Evolutionary conservation across 2,797 vertebrate species (phyloP), one percentile per base, ranked within the genome.

Genomic region (Esox lucius): DNA sequence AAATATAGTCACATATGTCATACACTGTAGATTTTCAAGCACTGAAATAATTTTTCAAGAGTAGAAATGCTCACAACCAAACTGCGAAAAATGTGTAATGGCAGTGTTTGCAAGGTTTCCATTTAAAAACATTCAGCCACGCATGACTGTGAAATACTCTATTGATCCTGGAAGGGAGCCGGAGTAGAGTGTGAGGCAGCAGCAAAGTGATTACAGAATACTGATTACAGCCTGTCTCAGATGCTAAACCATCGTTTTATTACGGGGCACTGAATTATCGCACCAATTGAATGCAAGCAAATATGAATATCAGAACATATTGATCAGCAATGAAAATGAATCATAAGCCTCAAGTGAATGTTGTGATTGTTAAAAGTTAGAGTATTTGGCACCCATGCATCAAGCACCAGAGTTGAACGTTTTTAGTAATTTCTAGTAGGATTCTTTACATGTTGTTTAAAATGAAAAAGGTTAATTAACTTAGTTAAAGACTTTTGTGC

Each of bases 121-220:
- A 24, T 61, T 61, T 61, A 12, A 61, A 61, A 61, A 24, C n/a
- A 46, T 48, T 42, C 31, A 26, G 75, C 48, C 70, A 42, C 39
- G 62, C 19, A 48, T 71, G 46, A 51, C 69, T 66, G 46, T 65
- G 35, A 70, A 74, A 74, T 70, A 59, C 22, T n/a, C 42, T 74
- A 78, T 78, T 53, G 77, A 74, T 78, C 68, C 49, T 56, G 53
- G 19, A 8, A 22, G 56, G 35, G n/a, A 49, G 66, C 39, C 28
- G 22, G 53, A 61, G 66, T 28, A 26, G 17, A 22, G 26, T 65
- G 56, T 26, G 59, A 42, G 15, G 15, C 16, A 16, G 24, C 12
- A 15, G 22, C 8, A 22, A 33, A 28, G 62, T 33, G 62, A 65
- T 65, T 33, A 66, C 48, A 72, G 26, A 67, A 66, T 62, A 75